These are phyloP conservation scores for Acrossocheilus wenchowensis DNA, from an alignment of 2,797 vertebrate genomes.

Conservation along the genomic window DNA sequence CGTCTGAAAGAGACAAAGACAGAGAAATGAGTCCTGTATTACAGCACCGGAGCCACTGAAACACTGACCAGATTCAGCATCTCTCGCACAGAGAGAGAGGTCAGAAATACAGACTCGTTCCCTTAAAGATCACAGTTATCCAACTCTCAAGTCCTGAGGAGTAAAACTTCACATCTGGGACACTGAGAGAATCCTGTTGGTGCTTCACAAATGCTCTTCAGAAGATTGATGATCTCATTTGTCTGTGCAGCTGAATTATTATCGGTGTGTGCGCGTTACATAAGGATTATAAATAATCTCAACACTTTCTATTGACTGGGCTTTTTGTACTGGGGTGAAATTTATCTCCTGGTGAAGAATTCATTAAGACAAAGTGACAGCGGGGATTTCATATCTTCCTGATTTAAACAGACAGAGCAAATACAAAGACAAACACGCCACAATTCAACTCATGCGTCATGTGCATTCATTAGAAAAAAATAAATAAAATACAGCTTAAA, in stretches of 20 bases:
- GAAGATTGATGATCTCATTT: slow-evolving; percentile 30
- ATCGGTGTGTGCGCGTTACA: background rate
- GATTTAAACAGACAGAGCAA: background rate
- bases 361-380: background rate
- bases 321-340: background rate
- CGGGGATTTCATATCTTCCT: background rate
- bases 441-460: background rate
- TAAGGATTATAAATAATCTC: slow-evolving; percentile 29
- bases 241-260: slow-evolving; percentile 3
- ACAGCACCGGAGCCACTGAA: background rate
- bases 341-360: background rate
- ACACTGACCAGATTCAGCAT: background rate
- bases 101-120: background rate
- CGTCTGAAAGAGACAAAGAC: slow-evolving; percentile 76
- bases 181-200: background rate
- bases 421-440: background rate
- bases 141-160: background rate
- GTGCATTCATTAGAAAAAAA: background rate
- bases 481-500: background rate
- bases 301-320: slow-evolving; percentile 3
- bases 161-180: background rate
- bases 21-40: background rate
- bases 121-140: background rate
- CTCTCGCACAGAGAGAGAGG: background rate
- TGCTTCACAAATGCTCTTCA: background rate